Evolutionary conservation across 2,888 invertebrate species (phyloP), one percentile per base, ranked within the genome.

Genomic region (Seira musarum): DNA sequence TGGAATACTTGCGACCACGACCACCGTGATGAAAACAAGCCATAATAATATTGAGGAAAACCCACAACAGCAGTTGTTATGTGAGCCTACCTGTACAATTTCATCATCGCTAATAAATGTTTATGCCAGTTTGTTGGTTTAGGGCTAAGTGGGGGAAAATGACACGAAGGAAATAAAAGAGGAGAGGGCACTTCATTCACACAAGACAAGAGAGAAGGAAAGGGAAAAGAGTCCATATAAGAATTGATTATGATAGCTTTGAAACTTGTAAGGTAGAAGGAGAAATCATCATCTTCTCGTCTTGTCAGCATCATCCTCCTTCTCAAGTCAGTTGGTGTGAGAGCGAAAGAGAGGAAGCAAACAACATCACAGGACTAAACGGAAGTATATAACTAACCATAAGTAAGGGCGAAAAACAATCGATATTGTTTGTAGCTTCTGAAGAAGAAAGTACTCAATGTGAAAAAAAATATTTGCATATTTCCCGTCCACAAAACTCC

Each of bases 391-490:
- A n/a, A n/a, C n/a, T n/a, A n/a, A n/a, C n/a, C n/a, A n/a, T 30
- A 30, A 30, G 30, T 30, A 8, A 30, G 8, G 30, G 15, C 53
- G 13, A 21, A 60, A 60, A n/a, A 60, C 21, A 60, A 60, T 60
- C 60, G 60, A 60, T 60, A 60, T 21, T 60, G 53, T 53, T n/a
- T 53, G 53, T 53, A 53, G 53, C 53, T 30, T 30, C 30, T 8
- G 13, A 15, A 53, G 15, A 15, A 53, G 53, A 13, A 17, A 53
- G 53, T 53, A 53, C 3, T 53, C 53, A 53, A 17, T 15, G 53
- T 53, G 53, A 17, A 53, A 53, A 53, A 53, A n/a, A 53, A 8
- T 53, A 53, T 53, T 53, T 53, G 53, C 53, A 53, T 53, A 53
- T 53, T 53, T 17, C 13, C 17, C 53, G 3, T 53, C n/a, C 2